Base-by-base conservation (phyloP, 1,140 invertebrate species). In the Chionoecetes opilio region DNA sequence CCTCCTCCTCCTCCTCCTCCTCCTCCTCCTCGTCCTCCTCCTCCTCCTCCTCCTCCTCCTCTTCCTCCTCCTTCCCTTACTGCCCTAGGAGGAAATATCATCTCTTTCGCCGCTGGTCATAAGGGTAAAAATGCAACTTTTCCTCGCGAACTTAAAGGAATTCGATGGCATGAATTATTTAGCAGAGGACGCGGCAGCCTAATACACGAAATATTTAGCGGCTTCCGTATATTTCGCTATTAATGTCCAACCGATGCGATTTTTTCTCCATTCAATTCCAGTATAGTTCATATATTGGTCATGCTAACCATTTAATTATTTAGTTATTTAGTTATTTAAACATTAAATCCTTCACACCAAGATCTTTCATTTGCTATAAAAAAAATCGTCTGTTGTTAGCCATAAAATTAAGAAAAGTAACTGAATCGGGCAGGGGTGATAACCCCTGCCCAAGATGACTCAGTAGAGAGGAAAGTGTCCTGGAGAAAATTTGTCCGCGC, bases 161-260 rank as follows among this genome's bases (percentile, higher is more conserved):
- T 75, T 75, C 63, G 63, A 75, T 75, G 63, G 63, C n/a, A 75
- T 75, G 63, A 75, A 75, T 75, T 75, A 75, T 75, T 75, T 75
- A 75, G 63, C 1, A n/a, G 63, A 75, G 63, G 63, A 75, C 63
- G 63, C 63, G 63, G 63, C 63, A n/a, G 63, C 63, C 63, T 75
- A 75, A 75, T 75, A n/a, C n/a, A 75, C 63, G 63, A 75, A 75
- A 75, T 75, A 75, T 75, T 75, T 75, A 75, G 63, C 63, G 26
- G 21, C 63, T 75, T 75, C 63, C 63, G 63, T 75, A 75, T 75
- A 75, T 75, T 75, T 75, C n/a, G 0, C 63, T 75, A 26, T 75
- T 75, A 75, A 75, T 75, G 63, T n/a, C n/a, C n/a, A 5, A 21
- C n/a, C 63, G n/a, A 75, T n/a, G 14, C 41, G 41, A 75, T 17